Conservation (phyloP, 2,888 invertebrate genomes). For the Poecilus cupreus region DNA sequence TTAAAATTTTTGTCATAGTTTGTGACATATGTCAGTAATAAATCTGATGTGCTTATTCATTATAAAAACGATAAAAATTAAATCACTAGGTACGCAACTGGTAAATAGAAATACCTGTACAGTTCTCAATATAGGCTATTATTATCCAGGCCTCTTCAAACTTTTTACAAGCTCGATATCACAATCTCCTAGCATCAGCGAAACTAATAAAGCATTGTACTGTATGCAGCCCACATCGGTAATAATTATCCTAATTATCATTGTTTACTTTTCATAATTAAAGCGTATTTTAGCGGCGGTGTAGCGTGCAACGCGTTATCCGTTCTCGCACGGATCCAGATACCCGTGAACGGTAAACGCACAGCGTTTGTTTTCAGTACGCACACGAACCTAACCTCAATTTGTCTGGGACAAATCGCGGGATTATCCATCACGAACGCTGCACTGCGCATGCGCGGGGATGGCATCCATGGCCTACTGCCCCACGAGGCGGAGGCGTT, state of each 20-base stretch:
- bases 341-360: background rate
- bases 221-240: conserved; percentile 19
- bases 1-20: too few species aligned
- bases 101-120: too few species aligned
- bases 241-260: conserved; percentile 54
- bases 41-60: too few species aligned
- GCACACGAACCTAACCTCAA: background rate
- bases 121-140: too few species aligned
- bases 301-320: background rate
- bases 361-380: background rate
- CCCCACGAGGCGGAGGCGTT: background rate
- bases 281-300: conserved; percentile 24
- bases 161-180: background rate
- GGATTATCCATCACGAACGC: conserved; percentile 15
- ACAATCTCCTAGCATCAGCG: background rate
- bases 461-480: background rate
- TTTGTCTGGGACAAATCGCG: background rate
- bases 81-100: too few species aligned
- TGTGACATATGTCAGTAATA: too few species aligned
- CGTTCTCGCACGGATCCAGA: conserved; percentile 24
- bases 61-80: too few species aligned
- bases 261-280: conserved; percentile 51
- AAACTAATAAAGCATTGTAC: conserved; percentile 28
- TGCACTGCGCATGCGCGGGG: background rate
- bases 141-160: background rate